Conservation (phyloP, 2,888 invertebrate genomes). For the Sclerodermus sp. region DNA sequence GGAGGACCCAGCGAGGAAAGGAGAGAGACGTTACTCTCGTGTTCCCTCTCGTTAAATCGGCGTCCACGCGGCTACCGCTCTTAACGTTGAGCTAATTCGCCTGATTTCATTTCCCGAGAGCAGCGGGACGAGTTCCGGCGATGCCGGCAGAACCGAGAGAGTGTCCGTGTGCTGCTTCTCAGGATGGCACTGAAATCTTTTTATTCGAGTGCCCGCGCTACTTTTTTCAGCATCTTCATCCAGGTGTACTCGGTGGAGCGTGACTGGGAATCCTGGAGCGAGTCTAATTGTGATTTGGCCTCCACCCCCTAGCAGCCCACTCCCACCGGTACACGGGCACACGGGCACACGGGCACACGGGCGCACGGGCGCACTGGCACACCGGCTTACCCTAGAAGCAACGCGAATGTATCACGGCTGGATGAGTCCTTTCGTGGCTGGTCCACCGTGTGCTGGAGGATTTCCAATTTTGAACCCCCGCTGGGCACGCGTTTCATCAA, state of each 20-base stretch:
- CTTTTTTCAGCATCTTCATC: no score
- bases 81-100: no score
- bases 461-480: conserved; percentile 32
- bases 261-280: conserved; percentile 35
- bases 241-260: conserved; percentile 41
- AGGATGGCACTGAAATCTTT: no score
- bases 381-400: no score
- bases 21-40: neutral
- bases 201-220: no score
- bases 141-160: no score
- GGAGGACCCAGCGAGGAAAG: neutral
- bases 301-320: no score
- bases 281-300: conserved; percentile 40
- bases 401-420: conserved; percentile 24
- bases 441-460: conserved; percentile 27
- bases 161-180: no score
- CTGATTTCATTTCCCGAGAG: no score
- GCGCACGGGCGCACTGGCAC: neutral
- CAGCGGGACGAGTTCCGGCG: no score
- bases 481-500: conserved; percentile 2
- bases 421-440: conserved; percentile 31
- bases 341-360: neutral
- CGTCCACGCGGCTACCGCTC: no score
- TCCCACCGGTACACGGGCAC: no score
- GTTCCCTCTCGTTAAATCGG: neutral